Percentiles rank a stretch among this genome's conserved stretches.
Evolutionary conservation across 2,888 invertebrate species (phyloP).

Genomic region (Congeria kusceri): DNA sequence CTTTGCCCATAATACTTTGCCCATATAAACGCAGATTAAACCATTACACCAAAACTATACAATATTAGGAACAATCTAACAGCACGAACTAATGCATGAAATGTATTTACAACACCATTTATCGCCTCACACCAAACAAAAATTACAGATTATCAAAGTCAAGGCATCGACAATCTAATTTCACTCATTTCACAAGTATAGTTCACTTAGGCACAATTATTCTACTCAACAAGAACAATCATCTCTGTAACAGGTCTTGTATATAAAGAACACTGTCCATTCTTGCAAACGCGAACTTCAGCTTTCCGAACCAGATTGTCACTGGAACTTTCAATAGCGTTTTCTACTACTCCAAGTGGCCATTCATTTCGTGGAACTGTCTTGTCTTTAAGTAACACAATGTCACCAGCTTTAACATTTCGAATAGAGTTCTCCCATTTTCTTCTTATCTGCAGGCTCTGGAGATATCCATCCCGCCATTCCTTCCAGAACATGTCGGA

Average conservation of each 20-base stretch:
- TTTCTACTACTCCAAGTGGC: slow-evolving; percentile 12
- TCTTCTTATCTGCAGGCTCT: slow-evolving; percentile 26
- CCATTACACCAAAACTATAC: no score
- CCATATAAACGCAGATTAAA: no score
- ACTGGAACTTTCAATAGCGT: slow-evolving; percentile 31
- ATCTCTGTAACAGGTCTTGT: slow-evolving; percentile 16
- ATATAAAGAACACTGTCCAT: slow-evolving; percentile 17
- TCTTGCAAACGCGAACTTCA: slow-evolving; percentile 19
- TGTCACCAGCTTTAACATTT: slow-evolving; percentile 27
- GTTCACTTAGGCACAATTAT: no score
- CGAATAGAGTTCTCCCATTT: slow-evolving; percentile 14
- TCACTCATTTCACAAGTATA: no score
- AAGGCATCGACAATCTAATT: no score
- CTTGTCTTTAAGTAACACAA: slow-evolving; percentile 30
- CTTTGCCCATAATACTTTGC: no score
- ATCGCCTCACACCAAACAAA: no score
- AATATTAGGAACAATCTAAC: no score
- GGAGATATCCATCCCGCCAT: slow-evolving; percentile 27
- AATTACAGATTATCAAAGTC: no score
- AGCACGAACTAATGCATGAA: no score
- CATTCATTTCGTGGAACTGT: slow-evolving; percentile 18
- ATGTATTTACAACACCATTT: no score
- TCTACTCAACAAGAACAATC: slow-evolving; percentile 10
- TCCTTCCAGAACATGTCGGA: slow-evolving; percentile 36
- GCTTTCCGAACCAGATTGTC: slow-evolving; percentile 27